Evolutionary conservation across 2,888 invertebrate species (phyloP), one percentile per base, ranked within the genome.

Genomic region (Cyrtodaria siliqua): DNA sequence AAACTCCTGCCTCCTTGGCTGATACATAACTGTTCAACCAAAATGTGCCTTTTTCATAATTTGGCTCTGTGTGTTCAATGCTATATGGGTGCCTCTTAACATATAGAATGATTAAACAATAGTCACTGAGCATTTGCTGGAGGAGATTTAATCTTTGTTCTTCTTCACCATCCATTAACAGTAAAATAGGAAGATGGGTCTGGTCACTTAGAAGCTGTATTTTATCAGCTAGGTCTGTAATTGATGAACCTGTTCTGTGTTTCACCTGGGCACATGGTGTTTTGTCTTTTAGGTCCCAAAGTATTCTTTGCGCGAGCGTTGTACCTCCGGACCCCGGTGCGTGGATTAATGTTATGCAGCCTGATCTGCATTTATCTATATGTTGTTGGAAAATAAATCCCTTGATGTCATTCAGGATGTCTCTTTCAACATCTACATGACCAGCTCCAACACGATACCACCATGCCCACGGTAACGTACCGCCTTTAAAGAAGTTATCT

Each of bases 271-370:
- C 83, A 42, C 87, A 87, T 1, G 87, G 84, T 1, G 69, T 69
- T 14, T 18, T 56, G 0, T 66, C 52, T 47, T 64, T 75, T 6
- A 87, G 56, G 16, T 82, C 80, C 83, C 84, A 87, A 23, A 87
- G 61, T 27, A 86, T 52, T 53, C 83, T 70, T 60, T 84, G 85
- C 9, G 81, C 74, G 16, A 85, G 53, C 4, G 87, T 87, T 26
- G 87, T 83, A 0, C 87, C 85, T 8, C 87, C 87, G 16, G 82
- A 69, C 2, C 87, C 85, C 2, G 87, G 87, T 0, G 79, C 70
- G 57, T 87, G 87, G 8, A 60, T 66, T 9, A 87, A 27, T 29
- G 70, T 82, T 14, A 87, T 66, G 1, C 49, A 44, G 0, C 80
- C 83, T 24, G 81, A 59, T 44, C 63, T 80, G 57, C 55, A 79